Evolutionary conservation across 92 coral and sea anemone species (phyloP), one percentile per base, ranked within the genome.

Genomic region (Siderastrea radians): DNA sequence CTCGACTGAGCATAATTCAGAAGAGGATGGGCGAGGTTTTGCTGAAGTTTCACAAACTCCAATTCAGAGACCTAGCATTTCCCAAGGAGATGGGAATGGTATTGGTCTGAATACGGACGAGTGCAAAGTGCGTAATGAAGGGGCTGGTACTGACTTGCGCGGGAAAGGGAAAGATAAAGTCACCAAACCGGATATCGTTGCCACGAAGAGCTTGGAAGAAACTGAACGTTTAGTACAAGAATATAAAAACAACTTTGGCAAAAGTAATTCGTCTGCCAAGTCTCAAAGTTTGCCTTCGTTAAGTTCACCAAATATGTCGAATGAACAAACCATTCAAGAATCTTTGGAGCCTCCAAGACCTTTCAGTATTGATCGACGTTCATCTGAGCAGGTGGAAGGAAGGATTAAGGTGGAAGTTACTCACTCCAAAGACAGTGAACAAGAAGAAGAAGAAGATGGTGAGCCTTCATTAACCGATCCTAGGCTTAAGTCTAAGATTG

Each of bases 371-470:
- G 54, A 44, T 38, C 17, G 26, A 13, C 10, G 13, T 52, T 43
- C 84, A 13, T 9, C 67, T 45, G 68, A 17, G 3, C 68, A 68
- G 68, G 46, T 15, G 53, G 17, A 81, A 68, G 84, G 17, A 66
- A 13, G 73, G 38, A 7, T 12, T 13, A 13, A 66, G 55, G 44
- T 45, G 44, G 57, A 16, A 7, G 65, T 57, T 45, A 15, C 44
- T 68, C 43, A 45, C 8, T 64, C 61, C 9, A 17, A 66, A 16
- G 74, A 58, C 43, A 17, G 50, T 16, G 64, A 81, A 52, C 75
- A 4, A 52, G 63, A 26, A 11, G 26, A 55, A 81, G 26, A 54
- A 68, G 48, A 4, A 38, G n/a, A 17, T 55, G 70, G 44, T 2
- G 57, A 19, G 19, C 38, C 60, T 2, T 4, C 72, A 15, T 65